Evolutionary conservation across 2,113 vertebrate species (phyloP).

Genomic region (Arothron firmamentum): DNA sequence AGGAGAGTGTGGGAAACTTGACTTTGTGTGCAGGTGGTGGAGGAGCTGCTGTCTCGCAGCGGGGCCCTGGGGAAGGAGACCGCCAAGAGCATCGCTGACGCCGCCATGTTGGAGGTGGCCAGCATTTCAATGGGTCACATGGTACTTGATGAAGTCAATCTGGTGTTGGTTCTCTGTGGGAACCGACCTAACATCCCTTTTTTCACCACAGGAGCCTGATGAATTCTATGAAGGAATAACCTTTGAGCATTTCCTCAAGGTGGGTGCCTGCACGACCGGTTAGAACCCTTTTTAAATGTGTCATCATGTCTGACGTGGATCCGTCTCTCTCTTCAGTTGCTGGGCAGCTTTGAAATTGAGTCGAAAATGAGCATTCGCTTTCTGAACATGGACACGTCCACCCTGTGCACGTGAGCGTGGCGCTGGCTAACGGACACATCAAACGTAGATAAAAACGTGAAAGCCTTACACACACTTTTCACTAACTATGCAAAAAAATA

Average conservation of each 20-base stretch:
- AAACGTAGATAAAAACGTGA: too few relatives aligned
- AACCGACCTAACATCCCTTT: not conserved
- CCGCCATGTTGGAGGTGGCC: constrained; percentile 97
- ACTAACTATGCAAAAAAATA: constrained; percentile 60
- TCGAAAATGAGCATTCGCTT: constrained; percentile 91
- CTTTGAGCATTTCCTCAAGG: constrained; percentile 95
- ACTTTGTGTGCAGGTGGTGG: constrained; percentile 80
- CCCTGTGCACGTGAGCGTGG: constrained; percentile 81
- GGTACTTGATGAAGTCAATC: constrained; percentile 70
- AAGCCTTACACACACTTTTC: constrained; percentile 37
- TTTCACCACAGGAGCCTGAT: constrained; percentile 79
- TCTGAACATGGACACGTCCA: constrained; percentile 84
- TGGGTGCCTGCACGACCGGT: constrained; percentile 46
- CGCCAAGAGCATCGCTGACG: constrained; percentile 87
- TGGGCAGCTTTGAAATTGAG: constrained; percentile 90
- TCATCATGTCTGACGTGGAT: not conserved
- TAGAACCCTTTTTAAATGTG: not conserved
- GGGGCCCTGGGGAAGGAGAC: constrained; percentile 83
- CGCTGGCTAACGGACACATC: not conserved
- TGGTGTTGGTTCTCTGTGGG: not conserved
- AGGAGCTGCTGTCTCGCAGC: constrained; percentile 88
- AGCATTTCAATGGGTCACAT: constrained; percentile 88
- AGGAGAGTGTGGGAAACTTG: too few relatives aligned
- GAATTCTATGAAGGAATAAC: constrained; percentile 95
- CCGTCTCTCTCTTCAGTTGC: constrained; percentile 77